These are phyloP conservation scores for Motacilla tschutschensis DNA, from an alignment of 2,113 vertebrate genomes.

Conservation along the genomic window DNA sequence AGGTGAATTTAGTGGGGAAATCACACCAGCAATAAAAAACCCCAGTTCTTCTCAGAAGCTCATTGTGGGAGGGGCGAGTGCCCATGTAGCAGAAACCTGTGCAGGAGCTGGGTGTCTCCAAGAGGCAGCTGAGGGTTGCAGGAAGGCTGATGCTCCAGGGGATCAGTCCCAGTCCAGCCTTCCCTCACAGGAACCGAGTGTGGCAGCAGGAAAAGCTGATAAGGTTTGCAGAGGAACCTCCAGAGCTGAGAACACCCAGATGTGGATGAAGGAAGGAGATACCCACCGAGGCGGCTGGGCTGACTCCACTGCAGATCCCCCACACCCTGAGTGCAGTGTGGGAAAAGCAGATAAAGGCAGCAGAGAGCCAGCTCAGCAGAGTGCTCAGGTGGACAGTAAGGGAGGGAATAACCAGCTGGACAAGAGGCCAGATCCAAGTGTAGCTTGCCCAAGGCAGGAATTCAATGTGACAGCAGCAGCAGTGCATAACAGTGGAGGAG, in stretches of 20 bases:
- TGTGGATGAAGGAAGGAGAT: slow-evolving; percentile 9
- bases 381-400: not conserved
- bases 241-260: not conserved
- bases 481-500: not conserved
- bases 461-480: not conserved
- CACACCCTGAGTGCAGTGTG: not conserved
- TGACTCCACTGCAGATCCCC: not conserved
- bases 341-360: not conserved
- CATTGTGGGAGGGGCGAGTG: not conserved
- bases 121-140: not conserved
- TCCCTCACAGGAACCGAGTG: not conserved
- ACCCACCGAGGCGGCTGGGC: not conserved
- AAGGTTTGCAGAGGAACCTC: not conserved
- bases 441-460: not conserved
- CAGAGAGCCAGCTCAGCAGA: not conserved
- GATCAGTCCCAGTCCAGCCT: not conserved
- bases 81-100: not conserved
- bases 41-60: not conserved
- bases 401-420: not conserved
- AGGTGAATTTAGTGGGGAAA: not conserved
- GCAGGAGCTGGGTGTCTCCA: not conserved
- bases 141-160: not conserved
- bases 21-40: not conserved
- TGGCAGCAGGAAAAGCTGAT: slow-evolving; percentile 1
- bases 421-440: not conserved